Percentiles rank a stretch among this genome's conserved stretches.
These are phyloP conservation scores for Gyps fulvus DNA, from an alignment of 2,113 vertebrate genomes.

Conservation along the genomic window DNA sequence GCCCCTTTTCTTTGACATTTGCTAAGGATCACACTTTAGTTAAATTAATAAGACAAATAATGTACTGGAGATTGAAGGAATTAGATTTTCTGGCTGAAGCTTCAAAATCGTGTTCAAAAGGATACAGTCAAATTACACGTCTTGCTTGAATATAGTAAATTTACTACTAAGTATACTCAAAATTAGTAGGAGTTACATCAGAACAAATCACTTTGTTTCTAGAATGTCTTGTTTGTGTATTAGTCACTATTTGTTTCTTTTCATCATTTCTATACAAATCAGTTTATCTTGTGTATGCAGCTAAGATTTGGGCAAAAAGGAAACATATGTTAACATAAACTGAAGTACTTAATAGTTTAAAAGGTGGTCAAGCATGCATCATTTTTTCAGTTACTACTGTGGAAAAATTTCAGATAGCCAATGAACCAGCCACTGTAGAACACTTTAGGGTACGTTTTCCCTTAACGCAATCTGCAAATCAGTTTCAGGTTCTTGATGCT, in stretches of 20 bases:
- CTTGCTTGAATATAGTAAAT: background rate
- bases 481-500: background rate
- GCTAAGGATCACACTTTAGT: background rate
- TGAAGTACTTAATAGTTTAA: background rate
- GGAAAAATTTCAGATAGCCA: background rate
- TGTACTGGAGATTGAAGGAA: background rate
- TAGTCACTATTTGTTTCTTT: background rate
- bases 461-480: background rate
- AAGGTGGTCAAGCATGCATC: background rate
- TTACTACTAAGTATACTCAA: background rate
- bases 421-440: background rate
- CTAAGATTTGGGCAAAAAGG: background rate
- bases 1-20: background rate
- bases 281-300: background rate
- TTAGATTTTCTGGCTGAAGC: background rate
- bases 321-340: rapidly evolving
- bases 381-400: background rate
- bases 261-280: background rate
- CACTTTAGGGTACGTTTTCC: background rate
- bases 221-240: background rate
- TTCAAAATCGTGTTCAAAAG: background rate
- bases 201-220: background rate
- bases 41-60: background rate
- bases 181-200: background rate
- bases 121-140: background rate